Percentiles rank a stretch among this genome's conserved stretches.
phyloP scores from a whole-genome alignment of 2,113 vertebrate species.

The Xyrauchen texanus region DNA sequence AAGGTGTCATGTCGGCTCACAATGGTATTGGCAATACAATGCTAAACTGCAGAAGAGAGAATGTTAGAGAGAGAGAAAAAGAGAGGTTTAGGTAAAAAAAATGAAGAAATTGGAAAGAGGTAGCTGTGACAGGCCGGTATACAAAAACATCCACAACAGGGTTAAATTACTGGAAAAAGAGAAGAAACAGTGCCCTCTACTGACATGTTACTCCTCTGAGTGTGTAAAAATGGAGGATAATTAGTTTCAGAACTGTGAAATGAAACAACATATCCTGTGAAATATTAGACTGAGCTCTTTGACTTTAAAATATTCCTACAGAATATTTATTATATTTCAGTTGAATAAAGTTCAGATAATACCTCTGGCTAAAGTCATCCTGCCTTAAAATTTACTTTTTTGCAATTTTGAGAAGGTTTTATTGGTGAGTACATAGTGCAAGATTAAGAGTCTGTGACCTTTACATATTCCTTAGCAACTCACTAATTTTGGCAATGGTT shows the following conservation, averaged over 20 bases:
- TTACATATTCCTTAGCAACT: neutral
- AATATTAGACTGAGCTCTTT: neutral
- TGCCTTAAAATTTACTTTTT: too few species aligned
- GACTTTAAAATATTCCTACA: neutral
- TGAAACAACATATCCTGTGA: neutral
- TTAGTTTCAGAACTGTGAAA: neutral
- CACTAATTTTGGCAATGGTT: neutral
- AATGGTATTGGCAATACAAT: slow-evolving; percentile 1
- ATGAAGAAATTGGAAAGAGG: too few species aligned
- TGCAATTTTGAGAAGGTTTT: too few species aligned
- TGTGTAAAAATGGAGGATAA: neutral
- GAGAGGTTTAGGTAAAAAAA: neutral
- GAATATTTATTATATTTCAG: too few species aligned
- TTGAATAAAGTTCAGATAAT: too few species aligned
- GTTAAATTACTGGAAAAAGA: slow-evolving; percentile 39
- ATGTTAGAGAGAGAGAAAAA: slow-evolving; percentile 11
- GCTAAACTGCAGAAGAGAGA: neutral
- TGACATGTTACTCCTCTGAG: slow-evolving; percentile 30
- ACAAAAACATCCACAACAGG: neutral
- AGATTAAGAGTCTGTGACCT: neutral
- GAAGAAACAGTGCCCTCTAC: slow-evolving; percentile 59
- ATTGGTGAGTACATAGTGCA: neutral
- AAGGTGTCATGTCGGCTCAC: neutral
- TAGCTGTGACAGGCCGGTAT: slow-evolving; percentile 29
- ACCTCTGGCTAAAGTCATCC: too few species aligned